Evolutionary conservation across 2,888 invertebrate genomes (phyloP).

Genomic region (Tetragonula carbonaria): DNA sequence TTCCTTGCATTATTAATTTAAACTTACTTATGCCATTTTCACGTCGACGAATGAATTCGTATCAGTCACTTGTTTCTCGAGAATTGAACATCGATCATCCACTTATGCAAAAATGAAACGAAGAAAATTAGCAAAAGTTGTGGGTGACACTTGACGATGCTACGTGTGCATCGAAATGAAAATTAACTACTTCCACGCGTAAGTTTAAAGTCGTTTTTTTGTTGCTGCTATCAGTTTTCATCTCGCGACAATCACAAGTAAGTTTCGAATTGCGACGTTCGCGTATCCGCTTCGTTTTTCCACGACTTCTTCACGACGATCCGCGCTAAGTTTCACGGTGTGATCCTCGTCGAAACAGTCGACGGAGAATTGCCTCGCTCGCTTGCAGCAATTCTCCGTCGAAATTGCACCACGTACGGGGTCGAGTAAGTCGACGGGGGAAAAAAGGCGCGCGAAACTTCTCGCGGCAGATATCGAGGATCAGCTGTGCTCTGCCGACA

Average conservation of each 20-base stretch:
- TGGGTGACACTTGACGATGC: no score
- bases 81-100: no score
- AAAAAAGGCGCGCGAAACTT: slow-evolving; percentile 4
- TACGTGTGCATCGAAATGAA: not conserved
- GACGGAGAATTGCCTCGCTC: slow-evolving; percentile 12
- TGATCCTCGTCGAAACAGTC: not conserved
- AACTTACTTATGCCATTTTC: no score
- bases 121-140: no score
- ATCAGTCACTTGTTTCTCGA: no score
- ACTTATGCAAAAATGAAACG: no score
- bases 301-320: not conserved
- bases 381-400: not conserved
- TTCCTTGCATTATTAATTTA: no score
- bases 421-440: not conserved
- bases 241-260: not conserved
- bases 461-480: slow-evolving; percentile 10
- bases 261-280: not conserved
- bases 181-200: not conserved
- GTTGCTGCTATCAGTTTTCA: not conserved
- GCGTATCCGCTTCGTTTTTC: not conserved
- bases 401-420: slow-evolving; percentile 12
- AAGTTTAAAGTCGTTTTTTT: not conserved
- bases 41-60: no score
- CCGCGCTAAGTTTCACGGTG: not conserved
- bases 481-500: slow-evolving; percentile 20